Conservation (phyloP, 1,140 invertebrate species). For the Caenorhabditis remanei region DNA sequence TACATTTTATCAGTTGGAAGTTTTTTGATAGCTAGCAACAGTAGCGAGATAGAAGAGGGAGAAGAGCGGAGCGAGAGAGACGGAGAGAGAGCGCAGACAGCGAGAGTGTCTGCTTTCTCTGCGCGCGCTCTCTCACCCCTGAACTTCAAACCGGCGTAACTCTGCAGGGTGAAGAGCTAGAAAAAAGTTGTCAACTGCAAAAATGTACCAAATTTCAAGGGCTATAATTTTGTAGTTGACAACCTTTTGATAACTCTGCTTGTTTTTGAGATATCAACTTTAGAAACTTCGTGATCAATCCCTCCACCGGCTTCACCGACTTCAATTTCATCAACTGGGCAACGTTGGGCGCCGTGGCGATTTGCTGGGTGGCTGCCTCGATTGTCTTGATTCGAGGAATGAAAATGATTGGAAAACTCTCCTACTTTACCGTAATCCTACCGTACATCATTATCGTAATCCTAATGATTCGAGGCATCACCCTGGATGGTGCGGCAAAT, state of each 20-base stretch:
- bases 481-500: slow-evolving; percentile 84
- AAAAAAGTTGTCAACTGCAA: not conserved
- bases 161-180: not conserved
- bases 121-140: no score
- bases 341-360: slow-evolving; percentile 14
- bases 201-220: not conserved
- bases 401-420: slow-evolving; percentile 63
- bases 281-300: slow-evolving; percentile 21
- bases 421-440: slow-evolving; percentile 81
- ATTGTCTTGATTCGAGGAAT: slow-evolving; percentile 56
- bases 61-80: no score
- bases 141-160: no score
- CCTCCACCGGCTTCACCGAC: slow-evolving; percentile 39
- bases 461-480: slow-evolving; percentile 83
- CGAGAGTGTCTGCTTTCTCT: no score
- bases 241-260: not conserved
- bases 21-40: no score
- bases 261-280: not conserved
- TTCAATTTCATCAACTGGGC: slow-evolving; percentile 61
- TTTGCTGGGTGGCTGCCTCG: slow-evolving; percentile 47
- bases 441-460: slow-evolving; percentile 85
- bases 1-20: no score
- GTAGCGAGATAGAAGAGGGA: no score
- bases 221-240: no score
- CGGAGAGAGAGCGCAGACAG: no score